Evolutionary conservation across 1,140 invertebrate genomes (phyloP), one percentile per base, ranked within the genome.

Genomic region (Calephelis nemesis): DNA sequence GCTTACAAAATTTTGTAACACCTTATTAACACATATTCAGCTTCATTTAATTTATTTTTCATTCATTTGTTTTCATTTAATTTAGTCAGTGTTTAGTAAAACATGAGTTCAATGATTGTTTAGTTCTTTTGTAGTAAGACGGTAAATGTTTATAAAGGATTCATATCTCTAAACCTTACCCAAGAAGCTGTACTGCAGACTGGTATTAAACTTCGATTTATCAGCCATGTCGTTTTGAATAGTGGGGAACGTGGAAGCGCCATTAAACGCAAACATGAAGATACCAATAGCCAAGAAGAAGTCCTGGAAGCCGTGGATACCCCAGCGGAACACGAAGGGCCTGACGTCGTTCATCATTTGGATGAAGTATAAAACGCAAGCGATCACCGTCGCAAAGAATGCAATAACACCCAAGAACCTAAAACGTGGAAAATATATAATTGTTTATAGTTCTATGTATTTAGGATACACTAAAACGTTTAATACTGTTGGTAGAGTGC

Each of bases 191-290:
- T 93, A 87, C 6, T 90, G 75, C 10, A 94, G 79, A 65, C 92
- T 93, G 45, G 85, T 91, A 6, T 91, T 84, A 78, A 95, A 95
- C 73, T 94, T 83, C 2, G 81, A 81, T 72, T 92, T 93, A 64
- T 95, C 89, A 15, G 87, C 82, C 94, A 95, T 95, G 72, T 95
- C 95, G 74, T 95, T 95, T 77, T 95, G 95, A 47, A 96, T 94
- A 0, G 94, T 95, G 9, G 95, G 95, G 85, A 95, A 95, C 0
- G 94, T 93, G 7, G 94, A 93, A 0, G 94, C 94, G 12, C 95
- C 95, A 0, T 95, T 95, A 81, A 94, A 95, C 1, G 94, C 92
- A 74, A 95, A 96, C 76, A 95, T 82, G 63, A 96, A 93, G 7
- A 93, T 93, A 5, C 95, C 95, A 72, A 94, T 94, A 0, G 94